These are phyloP conservation scores for Orcinus orca DNA, from an alignment of 2,113 vertebrate species.

Conservation along the genomic window DNA sequence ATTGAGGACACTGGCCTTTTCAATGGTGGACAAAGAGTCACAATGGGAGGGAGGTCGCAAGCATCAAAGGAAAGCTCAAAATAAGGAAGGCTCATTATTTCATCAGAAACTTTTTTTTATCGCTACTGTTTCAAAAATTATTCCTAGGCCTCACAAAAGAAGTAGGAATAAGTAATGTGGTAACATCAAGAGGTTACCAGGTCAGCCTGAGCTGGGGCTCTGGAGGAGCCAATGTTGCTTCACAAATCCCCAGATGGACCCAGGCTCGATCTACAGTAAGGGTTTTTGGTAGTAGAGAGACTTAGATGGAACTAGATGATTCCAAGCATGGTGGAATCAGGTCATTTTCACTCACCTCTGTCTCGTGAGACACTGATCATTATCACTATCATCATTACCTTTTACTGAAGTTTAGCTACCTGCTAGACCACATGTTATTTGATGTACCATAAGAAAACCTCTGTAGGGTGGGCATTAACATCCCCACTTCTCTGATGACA, in stretches of 20 bases:
- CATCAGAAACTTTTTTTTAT: slow-evolving; percentile 59
- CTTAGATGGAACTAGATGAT: not conserved
- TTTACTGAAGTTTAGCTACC: slow-evolving; percentile 9
- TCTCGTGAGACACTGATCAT: not conserved
- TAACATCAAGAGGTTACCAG: slow-evolving; percentile 25
- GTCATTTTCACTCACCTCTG: not conserved
- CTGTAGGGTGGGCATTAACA: not conserved
- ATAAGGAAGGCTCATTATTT: slow-evolving; percentile 73
- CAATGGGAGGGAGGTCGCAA: slow-evolving; percentile 45
- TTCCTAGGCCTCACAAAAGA: slow-evolving; percentile 37
- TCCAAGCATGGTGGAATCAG: not conserved
- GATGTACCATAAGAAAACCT: not conserved
- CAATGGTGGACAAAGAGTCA: slow-evolving; percentile 51
- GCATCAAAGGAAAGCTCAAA: slow-evolving; percentile 65
- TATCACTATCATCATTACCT: not conserved
- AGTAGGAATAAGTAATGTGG: slow-evolving; percentile 45
- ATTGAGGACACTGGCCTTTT: slow-evolving; percentile 60
- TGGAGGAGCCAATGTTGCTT: slow-evolving; percentile 18
- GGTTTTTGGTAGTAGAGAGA: not conserved
- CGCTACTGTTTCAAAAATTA: slow-evolving; percentile 69
- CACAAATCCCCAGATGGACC: not conserved
- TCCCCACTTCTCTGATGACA: slow-evolving; percentile 1
- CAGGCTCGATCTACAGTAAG: not conserved
- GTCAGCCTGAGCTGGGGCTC: not conserved
- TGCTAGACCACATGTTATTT: not conserved